Evolutionary conservation across 2,888 invertebrate genomes (phyloP).

Genomic region (Stegana nigrithorax): DNA sequence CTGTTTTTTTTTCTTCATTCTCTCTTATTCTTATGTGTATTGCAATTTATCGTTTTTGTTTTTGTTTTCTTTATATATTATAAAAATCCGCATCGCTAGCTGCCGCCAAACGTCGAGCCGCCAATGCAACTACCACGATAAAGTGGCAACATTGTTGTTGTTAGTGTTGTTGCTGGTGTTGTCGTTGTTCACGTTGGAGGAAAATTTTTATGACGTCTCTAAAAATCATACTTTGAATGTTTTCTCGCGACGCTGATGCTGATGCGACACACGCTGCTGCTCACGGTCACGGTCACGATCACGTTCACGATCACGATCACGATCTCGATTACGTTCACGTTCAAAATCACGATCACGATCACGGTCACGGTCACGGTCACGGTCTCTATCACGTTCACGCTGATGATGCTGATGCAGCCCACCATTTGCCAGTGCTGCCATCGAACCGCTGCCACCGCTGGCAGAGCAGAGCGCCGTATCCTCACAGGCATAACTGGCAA

Average conservation of each 20-base stretch:
- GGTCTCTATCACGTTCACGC: constrained; percentile 32
- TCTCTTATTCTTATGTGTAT: neutral
- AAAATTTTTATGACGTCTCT: constrained; percentile 70
- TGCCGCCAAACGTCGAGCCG: constrained; percentile 31
- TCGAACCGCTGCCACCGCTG: constrained; percentile 37
- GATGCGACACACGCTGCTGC: constrained; percentile 29
- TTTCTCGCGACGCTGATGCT: constrained; percentile 67
- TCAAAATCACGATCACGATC: constrained; percentile 14
- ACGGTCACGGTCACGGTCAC: constrained; percentile 35
- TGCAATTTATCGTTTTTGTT: neutral
- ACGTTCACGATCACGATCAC: constrained; percentile 33
- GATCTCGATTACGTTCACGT: constrained; percentile 35
- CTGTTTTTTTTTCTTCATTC: neutral
- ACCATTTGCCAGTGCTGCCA: constrained; percentile 38
- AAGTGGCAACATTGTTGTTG: constrained; percentile 12
- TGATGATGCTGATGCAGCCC: constrained; percentile 19
- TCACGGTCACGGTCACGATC: constrained; percentile 36
- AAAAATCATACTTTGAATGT: constrained; percentile 70
- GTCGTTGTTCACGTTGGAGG: constrained; percentile 40
- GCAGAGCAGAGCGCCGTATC: constrained; percentile 45
- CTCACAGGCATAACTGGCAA: constrained; percentile 59
- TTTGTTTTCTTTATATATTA: constrained; percentile 42
- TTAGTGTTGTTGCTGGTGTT: constrained; percentile 22
- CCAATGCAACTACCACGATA: constrained; percentile 39
- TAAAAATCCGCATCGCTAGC: constrained; percentile 59